Evolutionary conservation across 2,113 vertebrate species (phyloP).

Genomic region (Cyanoliseus patagonus): DNA sequence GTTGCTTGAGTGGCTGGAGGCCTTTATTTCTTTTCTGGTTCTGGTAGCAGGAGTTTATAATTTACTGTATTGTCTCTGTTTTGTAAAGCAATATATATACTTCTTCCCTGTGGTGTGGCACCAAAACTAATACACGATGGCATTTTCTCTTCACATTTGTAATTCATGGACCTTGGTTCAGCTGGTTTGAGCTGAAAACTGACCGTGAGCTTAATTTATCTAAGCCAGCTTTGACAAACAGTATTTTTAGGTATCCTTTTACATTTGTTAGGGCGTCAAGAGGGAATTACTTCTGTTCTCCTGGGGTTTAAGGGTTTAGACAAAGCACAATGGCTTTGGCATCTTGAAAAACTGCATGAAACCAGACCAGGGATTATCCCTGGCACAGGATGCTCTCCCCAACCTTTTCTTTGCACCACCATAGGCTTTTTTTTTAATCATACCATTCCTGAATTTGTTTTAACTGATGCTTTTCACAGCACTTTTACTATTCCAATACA

Average conservation of each 20-base stretch:
- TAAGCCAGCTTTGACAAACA: background rate
- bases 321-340: background rate
- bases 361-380: background rate
- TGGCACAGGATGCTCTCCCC: background rate
- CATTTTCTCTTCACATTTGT: background rate
- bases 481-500: rapidly evolving
- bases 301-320: background rate
- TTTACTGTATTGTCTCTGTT: background rate
- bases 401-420: rapidly evolving
- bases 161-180: background rate
- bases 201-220: background rate
- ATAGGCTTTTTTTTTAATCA: background rate
- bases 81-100: background rate
- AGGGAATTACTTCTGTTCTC: background rate
- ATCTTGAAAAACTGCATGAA: background rate
- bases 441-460: background rate
- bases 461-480: background rate
- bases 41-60: background rate
- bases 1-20: background rate
- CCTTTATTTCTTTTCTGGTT: background rate
- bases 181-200: background rate
- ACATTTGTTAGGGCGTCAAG: background rate
- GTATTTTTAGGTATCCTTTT: background rate
- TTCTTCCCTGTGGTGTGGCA: background rate
- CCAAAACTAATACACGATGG: background rate